Percentiles rank a stretch among this genome's conserved stretches.
phyloP scores from a whole-genome alignment of 2,113 vertebrate species.

The Propithecus coquereli region DNA sequence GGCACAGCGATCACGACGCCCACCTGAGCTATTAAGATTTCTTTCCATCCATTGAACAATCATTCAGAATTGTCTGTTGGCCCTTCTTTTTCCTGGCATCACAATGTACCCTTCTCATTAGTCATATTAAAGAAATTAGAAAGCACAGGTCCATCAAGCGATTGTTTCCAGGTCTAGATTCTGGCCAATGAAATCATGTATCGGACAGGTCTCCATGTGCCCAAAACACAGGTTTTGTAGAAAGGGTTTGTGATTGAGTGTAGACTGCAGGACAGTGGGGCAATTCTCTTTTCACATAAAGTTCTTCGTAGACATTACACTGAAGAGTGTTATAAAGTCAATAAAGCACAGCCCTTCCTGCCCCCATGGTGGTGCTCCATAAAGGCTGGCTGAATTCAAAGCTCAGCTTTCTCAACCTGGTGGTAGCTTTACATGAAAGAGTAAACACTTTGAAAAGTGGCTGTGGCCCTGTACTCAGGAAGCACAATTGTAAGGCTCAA shows the following conservation, averaged over 20 bases:
- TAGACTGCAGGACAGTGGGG: not conserved
- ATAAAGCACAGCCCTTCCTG: not conserved
- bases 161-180: not conserved
- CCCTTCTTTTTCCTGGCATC: not conserved
- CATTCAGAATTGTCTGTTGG: not conserved
- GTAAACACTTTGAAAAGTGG: not conserved
- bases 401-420: not conserved
- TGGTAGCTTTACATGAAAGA: not conserved
- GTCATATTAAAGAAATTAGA: slow-evolving; percentile 18
- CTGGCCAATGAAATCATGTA: not conserved
- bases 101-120: not conserved
- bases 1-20: slow-evolving; percentile 62
- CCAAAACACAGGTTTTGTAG: not conserved
- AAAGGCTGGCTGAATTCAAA: not conserved
- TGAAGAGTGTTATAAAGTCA: not conserved
- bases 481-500: not conserved
- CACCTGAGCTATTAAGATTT: slow-evolving; percentile 67
- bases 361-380: not conserved
- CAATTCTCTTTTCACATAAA: not conserved
- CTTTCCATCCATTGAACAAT: slow-evolving; percentile 41
- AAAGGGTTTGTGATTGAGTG: not conserved
- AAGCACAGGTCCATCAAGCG: not conserved
- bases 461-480: not conserved
- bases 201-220: not conserved
- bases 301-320: not conserved